Conservation (phyloP, 2,113 vertebrate species). For the Oriolus oriolus region DNA sequence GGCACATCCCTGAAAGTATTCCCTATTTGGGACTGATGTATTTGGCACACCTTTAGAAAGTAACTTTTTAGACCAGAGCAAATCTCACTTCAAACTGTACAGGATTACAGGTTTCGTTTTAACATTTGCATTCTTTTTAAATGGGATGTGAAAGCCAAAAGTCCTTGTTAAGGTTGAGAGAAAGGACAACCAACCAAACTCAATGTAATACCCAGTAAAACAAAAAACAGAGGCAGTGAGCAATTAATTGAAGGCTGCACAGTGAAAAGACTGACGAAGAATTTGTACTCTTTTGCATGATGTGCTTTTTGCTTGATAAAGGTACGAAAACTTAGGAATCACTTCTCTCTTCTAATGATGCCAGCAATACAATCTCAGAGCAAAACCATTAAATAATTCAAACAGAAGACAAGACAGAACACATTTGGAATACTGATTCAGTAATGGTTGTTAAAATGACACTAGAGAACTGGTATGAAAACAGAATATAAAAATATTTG, state of each 20-base stretch:
- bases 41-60: neutral
- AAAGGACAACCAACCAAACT: neutral
- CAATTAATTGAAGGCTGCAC: neutral
- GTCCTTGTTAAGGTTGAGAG: neutral
- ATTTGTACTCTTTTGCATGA: neutral
- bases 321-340: neutral
- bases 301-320: neutral
- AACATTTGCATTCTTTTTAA: neutral
- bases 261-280: neutral
- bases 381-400: neutral
- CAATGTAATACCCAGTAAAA: neutral
- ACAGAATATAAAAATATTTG: neutral
- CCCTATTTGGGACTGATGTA: neutral
- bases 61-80: neutral
- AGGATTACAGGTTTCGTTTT: neutral
- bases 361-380: neutral
- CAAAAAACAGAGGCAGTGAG: neutral
- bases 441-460: neutral
- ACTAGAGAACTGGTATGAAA: neutral
- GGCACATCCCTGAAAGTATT: neutral
- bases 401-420: neutral
- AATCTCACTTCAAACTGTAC: neutral
- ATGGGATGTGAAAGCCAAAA: neutral
- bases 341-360: neutral
- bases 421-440: neutral